These are phyloP conservation scores for Lacanobia oleracea DNA, from an alignment of 2,888 invertebrate genomes.

Conservation along the genomic window DNA sequence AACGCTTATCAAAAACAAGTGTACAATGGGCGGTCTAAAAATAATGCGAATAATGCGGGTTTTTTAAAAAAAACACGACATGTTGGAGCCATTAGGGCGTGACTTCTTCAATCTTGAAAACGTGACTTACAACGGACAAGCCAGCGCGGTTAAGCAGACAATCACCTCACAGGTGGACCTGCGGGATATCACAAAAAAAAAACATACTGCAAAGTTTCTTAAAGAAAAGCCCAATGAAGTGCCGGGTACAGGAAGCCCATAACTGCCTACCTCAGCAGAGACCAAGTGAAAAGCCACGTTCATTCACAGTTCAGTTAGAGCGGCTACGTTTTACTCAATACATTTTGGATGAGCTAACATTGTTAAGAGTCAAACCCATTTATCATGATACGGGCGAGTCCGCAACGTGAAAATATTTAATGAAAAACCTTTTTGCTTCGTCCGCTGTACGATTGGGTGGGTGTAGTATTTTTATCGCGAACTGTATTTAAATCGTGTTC, in stretches of 20 bases:
- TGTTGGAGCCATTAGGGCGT: too few species aligned
- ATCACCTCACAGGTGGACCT: too few species aligned
- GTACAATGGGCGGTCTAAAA: too few species aligned
- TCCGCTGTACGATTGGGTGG: constrained; percentile 33
- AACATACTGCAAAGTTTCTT: too few species aligned
- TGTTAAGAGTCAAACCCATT: constrained; percentile 68
- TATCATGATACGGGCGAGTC: constrained; percentile 64
- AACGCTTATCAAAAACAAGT: too few species aligned
- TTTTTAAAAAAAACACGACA: too few species aligned
- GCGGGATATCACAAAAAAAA: too few species aligned
- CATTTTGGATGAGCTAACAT: constrained; percentile 67
- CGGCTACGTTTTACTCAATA: constrained; percentile 57
- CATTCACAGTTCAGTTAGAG: constrained; percentile 53
- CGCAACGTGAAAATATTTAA: constrained; percentile 66
- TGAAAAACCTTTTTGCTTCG: constrained; percentile 60
- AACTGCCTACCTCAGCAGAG: not conserved
- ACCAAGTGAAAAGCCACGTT: constrained; percentile 2
- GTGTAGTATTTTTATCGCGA: constrained; percentile 46
- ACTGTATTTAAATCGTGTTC: constrained; percentile 54
- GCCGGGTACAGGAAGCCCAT: too few species aligned
- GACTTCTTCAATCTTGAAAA: too few species aligned
- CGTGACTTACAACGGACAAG: too few species aligned
- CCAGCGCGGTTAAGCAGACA: too few species aligned
- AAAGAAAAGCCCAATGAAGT: not conserved
- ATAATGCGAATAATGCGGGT: too few species aligned